Percentiles rank a stretch among this genome's conserved stretches.
Evolutionary conservation across 1,140 invertebrate genomes (phyloP).

Genomic region (Cepaea nemoralis): DNA sequence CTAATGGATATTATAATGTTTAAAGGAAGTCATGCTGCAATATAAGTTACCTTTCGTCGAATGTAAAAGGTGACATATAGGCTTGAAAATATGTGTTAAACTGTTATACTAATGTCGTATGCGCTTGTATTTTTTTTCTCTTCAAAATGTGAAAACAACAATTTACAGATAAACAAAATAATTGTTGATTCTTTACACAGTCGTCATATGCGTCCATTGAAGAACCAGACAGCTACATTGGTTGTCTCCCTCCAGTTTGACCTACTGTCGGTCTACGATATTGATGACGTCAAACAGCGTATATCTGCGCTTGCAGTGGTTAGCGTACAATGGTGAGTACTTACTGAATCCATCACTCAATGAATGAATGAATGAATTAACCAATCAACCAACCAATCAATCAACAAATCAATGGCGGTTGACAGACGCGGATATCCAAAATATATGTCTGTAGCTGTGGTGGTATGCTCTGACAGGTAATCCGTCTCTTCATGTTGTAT

Average conservation of each 20-base stretch:
- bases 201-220: background rate
- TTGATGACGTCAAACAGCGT: constrained; percentile 25
- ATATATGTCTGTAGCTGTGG: no score
- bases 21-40: background rate
- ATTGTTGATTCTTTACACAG: background rate
- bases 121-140: background rate
- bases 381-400: no score
- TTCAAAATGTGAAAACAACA: background rate
- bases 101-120: background rate
- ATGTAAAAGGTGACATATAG: background rate
- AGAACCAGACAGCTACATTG: constrained; percentile 23
- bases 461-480: no score
- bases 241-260: constrained; percentile 5
- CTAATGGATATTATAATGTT: background rate
- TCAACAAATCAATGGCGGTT: no score
- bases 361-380: no score
- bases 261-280: constrained; percentile 18
- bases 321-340: constrained; percentile 24
- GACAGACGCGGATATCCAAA: no score
- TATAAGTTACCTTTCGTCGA: background rate
- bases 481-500: no score
- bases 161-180: background rate
- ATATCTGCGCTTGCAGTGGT: constrained; percentile 15
- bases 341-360: no score
- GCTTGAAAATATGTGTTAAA: background rate